These are phyloP conservation scores for Ctenopoma kingsleyae DNA, from an alignment of 2,797 vertebrate genomes.

Conservation along the genomic window DNA sequence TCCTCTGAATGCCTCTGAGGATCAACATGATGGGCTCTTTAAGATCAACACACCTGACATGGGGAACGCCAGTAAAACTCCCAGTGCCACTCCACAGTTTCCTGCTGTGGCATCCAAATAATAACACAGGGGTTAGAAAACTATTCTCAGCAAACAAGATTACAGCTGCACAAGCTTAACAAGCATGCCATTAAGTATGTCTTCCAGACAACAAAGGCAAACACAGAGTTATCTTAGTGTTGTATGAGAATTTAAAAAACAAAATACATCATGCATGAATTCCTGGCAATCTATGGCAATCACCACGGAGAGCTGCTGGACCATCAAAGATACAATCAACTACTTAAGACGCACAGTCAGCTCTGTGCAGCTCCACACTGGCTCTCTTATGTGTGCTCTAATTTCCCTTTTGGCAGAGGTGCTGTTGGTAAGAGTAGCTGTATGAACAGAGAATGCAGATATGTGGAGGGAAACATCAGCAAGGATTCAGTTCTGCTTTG, in stretches of 20 bases:
- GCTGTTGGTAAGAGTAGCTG: conserved; percentile 41
- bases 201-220: conserved; percentile 63
- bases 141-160: conserved; percentile 56
- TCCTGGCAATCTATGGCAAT: conserved; percentile 74
- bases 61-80: conserved; percentile 48
- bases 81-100: conserved; percentile 32
- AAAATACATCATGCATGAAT: conserved; percentile 66
- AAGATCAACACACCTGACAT: conserved; percentile 67
- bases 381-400: conserved; percentile 44
- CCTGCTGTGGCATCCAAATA: conserved; percentile 56
- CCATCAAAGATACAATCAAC: conserved; percentile 81
- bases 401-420: conserved; percentile 65
- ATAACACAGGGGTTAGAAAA: conserved; percentile 56
- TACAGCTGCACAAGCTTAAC: conserved; percentile 52
- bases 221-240: conserved; percentile 47
- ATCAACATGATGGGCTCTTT: conserved; percentile 64
- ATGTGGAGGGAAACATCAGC: conserved; percentile 41
- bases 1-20: conserved; percentile 62
- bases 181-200: conserved; percentile 52
- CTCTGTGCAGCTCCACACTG: conserved; percentile 35
- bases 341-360: conserved; percentile 45
- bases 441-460: conserved; percentile 28
- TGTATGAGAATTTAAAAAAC: conserved; percentile 52
- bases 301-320: conserved; percentile 78
- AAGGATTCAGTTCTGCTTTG: conserved; percentile 44